These are phyloP conservation scores for Pantherophis alleghaniensis DNA, from an alignment of 2,797 vertebrate genomes.

Conservation along the genomic window DNA sequence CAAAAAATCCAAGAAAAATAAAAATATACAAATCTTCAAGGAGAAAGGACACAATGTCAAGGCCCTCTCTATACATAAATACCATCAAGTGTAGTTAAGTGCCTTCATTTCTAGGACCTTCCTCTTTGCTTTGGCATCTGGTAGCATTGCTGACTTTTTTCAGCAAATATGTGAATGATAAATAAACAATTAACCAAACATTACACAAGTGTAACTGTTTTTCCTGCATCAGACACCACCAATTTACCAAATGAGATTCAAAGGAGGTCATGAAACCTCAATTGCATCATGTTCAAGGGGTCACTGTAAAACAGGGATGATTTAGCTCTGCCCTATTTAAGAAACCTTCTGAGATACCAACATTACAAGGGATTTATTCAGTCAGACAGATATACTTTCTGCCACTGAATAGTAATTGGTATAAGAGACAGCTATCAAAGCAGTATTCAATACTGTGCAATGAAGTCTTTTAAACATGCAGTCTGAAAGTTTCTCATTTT, in stretches of 20 bases:
- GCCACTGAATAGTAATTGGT: conserved; percentile 14
- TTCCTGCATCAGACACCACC: not conserved
- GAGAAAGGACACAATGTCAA: not conserved
- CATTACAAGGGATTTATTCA: conserved; percentile 23
- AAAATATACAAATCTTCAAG: not conserved
- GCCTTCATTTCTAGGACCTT: not conserved
- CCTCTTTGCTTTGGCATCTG: not conserved
- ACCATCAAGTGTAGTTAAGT: not conserved
- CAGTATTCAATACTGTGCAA: conserved; percentile 18
- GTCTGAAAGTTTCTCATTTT: conserved; percentile 17
- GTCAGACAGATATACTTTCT: not conserved
- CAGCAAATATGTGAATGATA: not conserved
- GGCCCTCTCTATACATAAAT: not conserved
- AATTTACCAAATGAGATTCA: not conserved
- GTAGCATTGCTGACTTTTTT: not conserved
- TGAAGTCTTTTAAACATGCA: conserved; percentile 16
- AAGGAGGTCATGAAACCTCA: not conserved
- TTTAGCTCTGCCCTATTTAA: conserved; percentile 12
- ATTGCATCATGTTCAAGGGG: not conserved
- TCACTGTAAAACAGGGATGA: not conserved
- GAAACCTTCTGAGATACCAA: conserved; percentile 12
- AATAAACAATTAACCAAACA: not conserved
- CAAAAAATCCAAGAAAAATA: not conserved
- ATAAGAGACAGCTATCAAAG: conserved; percentile 11
- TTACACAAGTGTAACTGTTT: not conserved